Base-by-base conservation (phyloP, 2,113 vertebrate species). In the Thinocorus orbignyianus region DNA sequence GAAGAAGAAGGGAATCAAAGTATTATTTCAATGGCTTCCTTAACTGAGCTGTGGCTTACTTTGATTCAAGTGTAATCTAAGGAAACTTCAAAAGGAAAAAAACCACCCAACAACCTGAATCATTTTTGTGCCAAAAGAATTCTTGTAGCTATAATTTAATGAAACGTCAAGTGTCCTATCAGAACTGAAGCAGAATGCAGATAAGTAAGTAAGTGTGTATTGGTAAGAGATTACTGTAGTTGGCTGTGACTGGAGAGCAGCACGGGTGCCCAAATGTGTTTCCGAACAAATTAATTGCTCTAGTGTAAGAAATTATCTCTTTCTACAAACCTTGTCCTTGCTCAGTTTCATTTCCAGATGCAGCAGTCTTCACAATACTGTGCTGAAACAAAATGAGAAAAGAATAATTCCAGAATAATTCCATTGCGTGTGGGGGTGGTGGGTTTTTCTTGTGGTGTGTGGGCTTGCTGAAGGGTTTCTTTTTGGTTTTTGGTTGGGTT, bases 41-140 rank as follows among this genome's bases (percentile, higher is more conserved):
- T 81, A 49, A 25, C 41, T 77, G 31, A 80, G 44, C 62, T 83
- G 51, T 0, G 0, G 26, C 30, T 96, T 87, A 61, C 74, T 71
- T 92, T 84, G 35, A 28, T 65, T 85, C 25, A 80, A 33, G 18
- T 58, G 17, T 25, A 69, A 7, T 91, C 44, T 57, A 41, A 41
- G 26, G 46, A 54, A 66, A 54, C 46, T 62, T 65, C 22, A 54
- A 66, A 70, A 41, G 66, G 7, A 5, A 11, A 26, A 52, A 80
- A 70, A 48, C 5, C 5, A 0, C 3, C 13, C 49, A 30, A 11
- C 8, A 61, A 68, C 1, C 1, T 0, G 54, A 65, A 70, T 82
- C 20, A 10, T 74, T 70, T 20, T n/a, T 72, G 66, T 86, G 28
- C 44, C 70, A 69, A 60, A 61, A 30, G 19, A 37, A 28, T 82